Base-by-base conservation (phyloP, 2,888 invertebrate species). In the Carpatolechia fugitivella region DNA sequence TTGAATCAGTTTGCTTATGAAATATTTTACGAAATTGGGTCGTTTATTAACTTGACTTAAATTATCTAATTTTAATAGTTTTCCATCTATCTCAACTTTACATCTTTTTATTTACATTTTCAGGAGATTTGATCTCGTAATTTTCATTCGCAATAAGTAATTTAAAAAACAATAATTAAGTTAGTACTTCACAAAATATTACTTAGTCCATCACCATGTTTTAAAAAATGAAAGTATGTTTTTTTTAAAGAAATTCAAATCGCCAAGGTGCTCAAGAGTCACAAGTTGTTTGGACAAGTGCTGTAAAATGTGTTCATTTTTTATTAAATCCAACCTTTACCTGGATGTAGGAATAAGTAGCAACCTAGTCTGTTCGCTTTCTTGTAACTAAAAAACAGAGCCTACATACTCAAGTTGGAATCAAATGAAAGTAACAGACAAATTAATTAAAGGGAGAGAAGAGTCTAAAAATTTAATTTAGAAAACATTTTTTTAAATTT, bases 221-320 rank as follows among this genome's bases (percentile, higher is more conserved):
- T 24, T 24, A 24, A 24, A n/a, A 24, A 24, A 41, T 41, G 3
- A 41, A 41, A 41, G 18, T 47, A 13, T 20, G 4, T 44, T 44
- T 44, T 31, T 31, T 8, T 29, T 46, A 3, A 24, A 47, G 18
- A 30, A 31, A 48, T 31, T 30, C 41, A 3, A 44, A 46, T 44
- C 44, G 44, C 44, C 30, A 51, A 55, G 55, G 55, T 55, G 55
- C 55, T 55, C 51, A 49, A 44, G 29, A 44, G 0, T 11, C 7
- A 3, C 46, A 46, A 46, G 55, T 51, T 51, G 14, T 38, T 48
- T 48, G 46, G 46, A 14, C 31, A 48, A 40, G 53, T 53, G 53
- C 53, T 35, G 51, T 40, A 33, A 18, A 52, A 53, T 53, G 56
- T 56, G 56, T 56, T 56, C 56, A 56, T 56, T 56, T 53, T 56